Evolutionary conservation across 2,888 invertebrate species (phyloP).

Genomic region (Amphipoea oculea): DNA sequence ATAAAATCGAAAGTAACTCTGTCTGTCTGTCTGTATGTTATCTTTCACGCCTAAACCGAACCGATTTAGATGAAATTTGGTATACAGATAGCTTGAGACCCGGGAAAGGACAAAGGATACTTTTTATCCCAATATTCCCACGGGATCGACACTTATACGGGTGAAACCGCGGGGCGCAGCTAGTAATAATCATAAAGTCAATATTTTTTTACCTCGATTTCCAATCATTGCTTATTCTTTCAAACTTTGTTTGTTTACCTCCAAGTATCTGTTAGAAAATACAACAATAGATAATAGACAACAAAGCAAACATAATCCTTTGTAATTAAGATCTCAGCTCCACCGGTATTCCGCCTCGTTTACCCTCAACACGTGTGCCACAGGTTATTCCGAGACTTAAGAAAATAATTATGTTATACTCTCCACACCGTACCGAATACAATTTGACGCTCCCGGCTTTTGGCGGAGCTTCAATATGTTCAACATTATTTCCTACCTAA

Average conservation of each 20-base stretch:
- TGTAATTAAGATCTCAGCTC: conserved; percentile 45
- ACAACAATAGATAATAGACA: conserved; percentile 7
- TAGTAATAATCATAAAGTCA: background rate
- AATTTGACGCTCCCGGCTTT: conserved; percentile 3
- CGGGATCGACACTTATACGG: too few relatives aligned
- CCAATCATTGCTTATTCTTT: background rate
- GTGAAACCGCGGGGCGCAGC: too few relatives aligned
- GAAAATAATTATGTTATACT: conserved; percentile 57
- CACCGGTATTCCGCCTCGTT: conserved; percentile 2
- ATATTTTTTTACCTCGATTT: background rate
- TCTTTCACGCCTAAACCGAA: too few relatives aligned
- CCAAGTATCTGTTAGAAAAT: background rate
- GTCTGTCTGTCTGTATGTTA: too few relatives aligned
- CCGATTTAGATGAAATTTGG: too few relatives aligned
- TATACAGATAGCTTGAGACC: too few relatives aligned
- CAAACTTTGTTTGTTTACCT: background rate
- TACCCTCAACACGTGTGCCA: conserved; percentile 32
- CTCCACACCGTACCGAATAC: background rate
- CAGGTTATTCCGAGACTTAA: conserved; percentile 74
- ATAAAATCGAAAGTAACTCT: too few relatives aligned
- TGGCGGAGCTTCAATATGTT: conserved; percentile 27
- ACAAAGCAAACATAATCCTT: conserved; percentile 34
- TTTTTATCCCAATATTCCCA: too few relatives aligned
- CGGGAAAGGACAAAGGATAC: too few relatives aligned
- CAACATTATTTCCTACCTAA: conserved; percentile 9